These are phyloP conservation scores for Sycobia sp. DNA, from an alignment of 1,140 invertebrate species.

Conservation along the genomic window DNA sequence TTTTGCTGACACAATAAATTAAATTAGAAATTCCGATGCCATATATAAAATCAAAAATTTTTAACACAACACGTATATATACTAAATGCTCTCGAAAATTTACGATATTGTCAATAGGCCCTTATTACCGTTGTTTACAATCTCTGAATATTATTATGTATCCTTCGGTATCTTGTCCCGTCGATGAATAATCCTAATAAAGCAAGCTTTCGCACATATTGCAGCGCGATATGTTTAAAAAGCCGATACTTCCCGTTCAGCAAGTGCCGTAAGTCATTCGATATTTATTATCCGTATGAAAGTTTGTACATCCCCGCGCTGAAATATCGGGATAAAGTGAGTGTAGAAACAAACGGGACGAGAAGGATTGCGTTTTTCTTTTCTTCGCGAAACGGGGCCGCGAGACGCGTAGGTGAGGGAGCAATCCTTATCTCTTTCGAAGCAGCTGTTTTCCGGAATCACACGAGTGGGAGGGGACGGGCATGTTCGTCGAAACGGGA, in stretches of 20 bases:
- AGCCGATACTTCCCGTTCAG: conserved; percentile 1
- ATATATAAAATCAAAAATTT: too few relatives aligned
- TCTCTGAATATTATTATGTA: background rate
- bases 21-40: too few relatives aligned
- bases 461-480: background rate
- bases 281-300: conserved; percentile 26
- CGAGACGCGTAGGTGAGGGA: background rate
- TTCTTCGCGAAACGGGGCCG: too few relatives aligned
- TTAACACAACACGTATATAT: too few relatives aligned
- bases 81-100: too few relatives aligned
- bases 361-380: too few relatives aligned
- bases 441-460: conserved; percentile 12
- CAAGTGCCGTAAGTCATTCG: conserved; percentile 13
- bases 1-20: too few relatives aligned
- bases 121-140: too few relatives aligned
- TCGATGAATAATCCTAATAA: background rate
- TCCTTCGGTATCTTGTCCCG: background rate
- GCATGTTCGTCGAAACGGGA: background rate
- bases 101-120: too few relatives aligned
- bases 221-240: conserved; percentile 5
- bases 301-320: conserved; percentile 18
- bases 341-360: too few relatives aligned
- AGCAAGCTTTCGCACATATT: conserved; percentile 13
- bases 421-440: conserved; percentile 20
- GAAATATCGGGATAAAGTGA: conserved; percentile 20